A percentile compares a stretch with the other conserved stretches of the same genome.
phyloP scores from a whole-genome alignment of 64 coral and sea anemone species.

The Astreopora myriophthalma region DNA sequence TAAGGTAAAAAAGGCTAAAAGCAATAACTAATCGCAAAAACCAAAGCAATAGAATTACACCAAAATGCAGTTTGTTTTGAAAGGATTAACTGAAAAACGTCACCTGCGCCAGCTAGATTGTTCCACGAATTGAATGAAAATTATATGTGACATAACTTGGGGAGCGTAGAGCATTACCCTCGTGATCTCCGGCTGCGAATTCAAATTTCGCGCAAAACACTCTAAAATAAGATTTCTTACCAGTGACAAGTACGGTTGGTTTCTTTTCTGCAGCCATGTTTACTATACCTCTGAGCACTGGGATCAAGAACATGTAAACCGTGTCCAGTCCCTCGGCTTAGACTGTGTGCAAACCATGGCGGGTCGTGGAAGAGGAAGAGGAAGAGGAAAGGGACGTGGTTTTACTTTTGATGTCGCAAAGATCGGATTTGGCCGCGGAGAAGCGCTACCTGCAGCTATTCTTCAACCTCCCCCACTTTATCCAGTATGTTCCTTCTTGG shows the following conservation, averaged over 20 bases:
- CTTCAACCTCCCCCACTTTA: constrained; percentile 89
- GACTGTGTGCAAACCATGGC: constrained; percentile 78
- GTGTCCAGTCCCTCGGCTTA: constrained; percentile 15
- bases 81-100: no score
- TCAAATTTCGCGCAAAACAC: not conserved
- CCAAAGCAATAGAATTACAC: no score
- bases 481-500: constrained; percentile 68
- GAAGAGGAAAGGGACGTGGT: constrained; percentile 76
- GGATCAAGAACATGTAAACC: not conserved
- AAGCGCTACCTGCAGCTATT: constrained; percentile 89
- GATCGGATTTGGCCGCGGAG: constrained; percentile 89
- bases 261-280: constrained; percentile 47
- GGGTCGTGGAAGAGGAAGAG: constrained; percentile 94
- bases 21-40: no score
- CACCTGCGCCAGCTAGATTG: no score
- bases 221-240: constrained; percentile 24
- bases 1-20: no score
- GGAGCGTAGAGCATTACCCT: no score
- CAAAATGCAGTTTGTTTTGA: no score
- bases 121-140: no score
- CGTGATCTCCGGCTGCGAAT: not conserved
- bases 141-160: no score
- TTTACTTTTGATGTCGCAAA: constrained; percentile 89
- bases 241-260: constrained; percentile 76
- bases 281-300: not conserved